A percentile compares a stretch with the other conserved stretches of the same genome.
phyloP scores from a whole-genome alignment of 2,113 vertebrate species.

The Nesogale talazaci region DNA sequence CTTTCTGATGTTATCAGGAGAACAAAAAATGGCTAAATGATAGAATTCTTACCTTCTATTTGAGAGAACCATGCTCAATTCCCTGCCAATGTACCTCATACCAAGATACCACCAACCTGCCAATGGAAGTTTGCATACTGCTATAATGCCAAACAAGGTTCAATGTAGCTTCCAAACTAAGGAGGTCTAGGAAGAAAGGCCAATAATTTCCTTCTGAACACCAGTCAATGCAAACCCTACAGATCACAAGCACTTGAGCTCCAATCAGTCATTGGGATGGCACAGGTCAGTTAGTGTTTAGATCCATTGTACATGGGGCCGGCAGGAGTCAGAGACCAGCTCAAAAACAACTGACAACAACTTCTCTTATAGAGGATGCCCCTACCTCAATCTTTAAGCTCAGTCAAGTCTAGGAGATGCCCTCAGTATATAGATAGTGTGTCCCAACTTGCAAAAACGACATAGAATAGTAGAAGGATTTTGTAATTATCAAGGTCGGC shows the following conservation, averaged over 20 bases:
- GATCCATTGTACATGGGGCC: neutral
- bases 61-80: neutral
- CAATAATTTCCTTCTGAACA: neutral
- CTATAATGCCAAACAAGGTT: neutral
- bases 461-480: neutral
- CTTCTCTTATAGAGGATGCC: neutral
- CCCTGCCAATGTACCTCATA: neutral
- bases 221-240: neutral
- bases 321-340: neutral
- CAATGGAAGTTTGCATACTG: neutral
- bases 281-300: neutral
- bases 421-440: neutral
- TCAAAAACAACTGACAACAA: neutral
- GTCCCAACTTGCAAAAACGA: neutral
- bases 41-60: neutral
- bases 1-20: neutral
- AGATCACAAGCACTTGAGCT: neutral
- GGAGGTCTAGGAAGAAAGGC: neutral
- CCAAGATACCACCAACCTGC: neutral
- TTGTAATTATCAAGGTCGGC: neutral
- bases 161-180: neutral
- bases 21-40: neutral
- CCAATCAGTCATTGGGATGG: neutral
- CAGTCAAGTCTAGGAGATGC: neutral
- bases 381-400: neutral